These are phyloP conservation scores for Trichomycterus rosablanca DNA, from an alignment of 2,113 vertebrate genomes.

Conservation along the genomic window DNA sequence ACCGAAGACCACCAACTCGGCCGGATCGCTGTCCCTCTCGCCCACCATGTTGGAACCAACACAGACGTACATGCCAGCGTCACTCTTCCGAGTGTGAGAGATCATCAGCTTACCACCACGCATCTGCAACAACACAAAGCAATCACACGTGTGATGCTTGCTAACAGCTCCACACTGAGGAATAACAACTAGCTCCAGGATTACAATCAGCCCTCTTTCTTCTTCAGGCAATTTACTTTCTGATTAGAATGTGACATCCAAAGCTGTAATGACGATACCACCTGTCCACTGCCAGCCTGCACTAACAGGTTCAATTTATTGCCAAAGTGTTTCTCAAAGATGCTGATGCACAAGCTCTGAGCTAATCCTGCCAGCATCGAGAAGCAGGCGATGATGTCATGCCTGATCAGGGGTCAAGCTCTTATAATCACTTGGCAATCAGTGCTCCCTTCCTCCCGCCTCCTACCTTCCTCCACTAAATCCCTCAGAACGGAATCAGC, in stretches of 20 bases:
- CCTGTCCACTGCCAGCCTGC: not conserved
- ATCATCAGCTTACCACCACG: constrained; percentile 94
- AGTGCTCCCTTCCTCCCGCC: not conserved
- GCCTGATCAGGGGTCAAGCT: constrained; percentile 7
- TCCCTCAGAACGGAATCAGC: constrained; percentile 7
- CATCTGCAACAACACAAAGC: constrained; percentile 72
- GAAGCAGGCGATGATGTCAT: constrained; percentile 8
- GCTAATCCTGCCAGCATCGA: not conserved
- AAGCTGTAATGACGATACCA: constrained; percentile 19
- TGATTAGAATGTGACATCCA: constrained; percentile 3
- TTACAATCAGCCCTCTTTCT: constrained; percentile 19
- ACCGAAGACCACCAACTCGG: constrained; percentile 93
- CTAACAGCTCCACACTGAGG: not conserved
- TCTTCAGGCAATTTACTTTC: constrained; percentile 2
- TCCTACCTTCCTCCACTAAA: not conserved
- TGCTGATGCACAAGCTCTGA: constrained; percentile 11
- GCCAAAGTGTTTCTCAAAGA: not conserved
- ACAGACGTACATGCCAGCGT: constrained; percentile 94
- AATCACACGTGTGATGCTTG: constrained; percentile 6
- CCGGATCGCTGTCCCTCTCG: constrained; percentile 92
- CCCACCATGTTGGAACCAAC: constrained; percentile 97
- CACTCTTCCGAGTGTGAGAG: constrained; percentile 88
- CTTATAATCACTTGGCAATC: constrained; percentile 27
- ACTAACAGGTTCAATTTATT: not conserved
- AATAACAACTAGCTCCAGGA: not conserved